Evolutionary conservation across 2,888 invertebrate species (phyloP), one percentile per base, ranked within the genome.

Genomic region (Amphipoea oculea): DNA sequence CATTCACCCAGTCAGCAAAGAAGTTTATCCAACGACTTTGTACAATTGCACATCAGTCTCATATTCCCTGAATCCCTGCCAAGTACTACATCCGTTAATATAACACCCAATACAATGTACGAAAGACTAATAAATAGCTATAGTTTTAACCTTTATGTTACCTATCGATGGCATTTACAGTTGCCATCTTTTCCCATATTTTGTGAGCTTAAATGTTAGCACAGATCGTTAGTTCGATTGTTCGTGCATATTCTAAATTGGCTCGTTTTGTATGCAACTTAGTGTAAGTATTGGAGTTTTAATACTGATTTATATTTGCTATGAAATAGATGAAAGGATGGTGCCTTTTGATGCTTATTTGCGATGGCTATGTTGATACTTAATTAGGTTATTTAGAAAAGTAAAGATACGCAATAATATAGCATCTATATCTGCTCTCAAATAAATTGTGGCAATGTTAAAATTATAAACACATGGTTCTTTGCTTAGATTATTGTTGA

Each of bases 141-240:
- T 60, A 78, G 73, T 69, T 76, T 42, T 63, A 87, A 86, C 88
- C 89, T 91, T 90, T 82, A 84, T 74, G 74, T 85, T 89, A 85
- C 89, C 86, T 88, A 70, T 77, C 17, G 87, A 88, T 89, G 90
- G 73, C 85, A 91, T 92, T 92, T 90, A 42, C 74, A 81, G 71
- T 87, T 77, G 82, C 76, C 88, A 90, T 88, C 89, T 92, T 89
- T 90, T 90, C 85, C 89, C 85, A 90, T 92, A 92, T 91, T 91
- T 90, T 83, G 88, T 82, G 78, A 79, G 82, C 82, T 86, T 90
- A 91, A 92, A 92, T 91, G 90, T 86, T 90, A 91, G 80, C 79
- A n/a, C 51, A 80, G 79, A 81, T 86, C 66, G 81, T 81, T 82
- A 83, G 73, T 82, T 63, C 82, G 77, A 88, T 89, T 85, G 83